phyloP scores from a whole-genome alignment of 2,797 vertebrate species.

The Anniella stebbinsi region DNA sequence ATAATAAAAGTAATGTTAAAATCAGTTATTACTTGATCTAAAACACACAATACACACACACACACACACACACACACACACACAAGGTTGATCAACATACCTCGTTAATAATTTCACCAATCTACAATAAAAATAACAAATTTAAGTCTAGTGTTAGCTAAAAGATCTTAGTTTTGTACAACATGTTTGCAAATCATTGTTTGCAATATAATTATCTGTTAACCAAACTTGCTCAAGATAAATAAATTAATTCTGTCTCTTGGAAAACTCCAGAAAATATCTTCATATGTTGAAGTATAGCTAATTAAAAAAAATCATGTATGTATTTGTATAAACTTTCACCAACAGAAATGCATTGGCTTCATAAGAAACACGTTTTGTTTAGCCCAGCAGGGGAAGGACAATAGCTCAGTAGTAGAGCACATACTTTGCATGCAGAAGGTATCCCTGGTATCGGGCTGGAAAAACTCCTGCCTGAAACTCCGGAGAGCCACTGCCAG shows the following conservation, averaged over 20 bases:
- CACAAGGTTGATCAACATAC: neutral
- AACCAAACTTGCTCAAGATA: neutral
- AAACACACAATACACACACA: too few relatives aligned
- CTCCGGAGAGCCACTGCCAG: too few relatives aligned
- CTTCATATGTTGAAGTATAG: neutral
- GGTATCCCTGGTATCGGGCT: too few relatives aligned
- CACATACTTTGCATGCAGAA: too few relatives aligned
- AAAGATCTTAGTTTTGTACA: neutral
- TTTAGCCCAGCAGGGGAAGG: neutral
- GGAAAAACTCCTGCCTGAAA: too few relatives aligned
- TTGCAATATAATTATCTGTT: neutral
- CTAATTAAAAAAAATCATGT: neutral
- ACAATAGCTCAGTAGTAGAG: too few relatives aligned
- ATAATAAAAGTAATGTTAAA: neutral
- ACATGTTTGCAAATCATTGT: neutral
- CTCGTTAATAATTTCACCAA: neutral
- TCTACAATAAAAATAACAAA: neutral
- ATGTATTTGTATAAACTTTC: neutral
- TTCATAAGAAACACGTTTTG: neutral
- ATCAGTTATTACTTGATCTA: constrained; percentile 5
- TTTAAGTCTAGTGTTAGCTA: neutral
- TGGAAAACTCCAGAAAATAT: neutral
- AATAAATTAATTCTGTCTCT: neutral
- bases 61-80: neutral
- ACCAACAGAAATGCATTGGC: neutral